Base-by-base conservation (phyloP, 2,888 invertebrate genomes). In the Siphlonurus alternatus region DNA sequence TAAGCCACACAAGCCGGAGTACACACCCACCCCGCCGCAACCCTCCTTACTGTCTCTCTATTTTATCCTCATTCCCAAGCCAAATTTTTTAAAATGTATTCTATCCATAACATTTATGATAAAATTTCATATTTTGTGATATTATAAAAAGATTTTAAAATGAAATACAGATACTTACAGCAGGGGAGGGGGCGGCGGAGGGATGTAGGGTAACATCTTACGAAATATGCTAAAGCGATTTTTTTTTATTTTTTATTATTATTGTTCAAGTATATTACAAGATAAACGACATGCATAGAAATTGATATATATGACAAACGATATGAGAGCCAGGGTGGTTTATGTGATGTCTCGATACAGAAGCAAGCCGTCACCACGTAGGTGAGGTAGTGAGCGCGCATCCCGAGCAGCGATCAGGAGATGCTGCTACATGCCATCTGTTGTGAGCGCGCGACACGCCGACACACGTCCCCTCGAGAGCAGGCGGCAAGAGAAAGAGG, bases 361-460 rank as follows among this genome's bases (percentile, higher is more conserved):
- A 18, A 53, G 25, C 15, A 59, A 54, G 54, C 54, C 63, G 38
- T 54, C 59, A 61, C 59, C 61, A 59, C 59, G 18, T 10, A 25
- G 53, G 61, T 54, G 38, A 56, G 53, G 59, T 10, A 38, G 38
- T 38, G 38, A 15, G 38, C 5, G 38, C 38, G 38, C 38, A 5
- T 10, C 15, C 38, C 15, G 38, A 10, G 5, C n/a, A n/a, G n/a
- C n/a, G n/a, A n/a, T n/a, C n/a, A n/a, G n/a, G n/a, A n/a, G n/a
- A n/a, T n/a, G n/a, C n/a, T n/a, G n/a, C n/a, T n/a, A n/a, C n/a
- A 38, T 15, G 15, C 38, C 38, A 38, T 38, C 38, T 38, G 38
- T 38, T 38, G n/a, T n/a, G n/a, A n/a, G n/a, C n/a, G n/a, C n/a
- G n/a, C n/a, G n/a, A n/a, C n/a, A n/a, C n/a, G n/a, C n/a, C n/a